Evolutionary conservation across 2,113 vertebrate species (phyloP).

Genomic region (Thunnus maccoyii): DNA sequence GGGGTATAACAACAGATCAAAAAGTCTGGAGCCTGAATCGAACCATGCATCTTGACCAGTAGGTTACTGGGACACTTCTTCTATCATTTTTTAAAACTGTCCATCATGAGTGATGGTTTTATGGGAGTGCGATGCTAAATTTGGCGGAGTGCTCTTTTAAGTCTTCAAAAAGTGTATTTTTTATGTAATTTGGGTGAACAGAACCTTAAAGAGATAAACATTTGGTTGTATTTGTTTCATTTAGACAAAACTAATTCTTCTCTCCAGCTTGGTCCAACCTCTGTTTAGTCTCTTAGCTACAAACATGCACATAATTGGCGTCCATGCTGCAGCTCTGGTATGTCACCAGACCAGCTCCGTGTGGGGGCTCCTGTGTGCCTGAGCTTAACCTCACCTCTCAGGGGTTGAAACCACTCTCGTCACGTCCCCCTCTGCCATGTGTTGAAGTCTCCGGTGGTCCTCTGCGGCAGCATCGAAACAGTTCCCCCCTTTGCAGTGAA

Average conservation of each 20-base stretch:
- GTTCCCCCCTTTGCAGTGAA: slow-evolving; percentile 36
- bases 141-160: no score
- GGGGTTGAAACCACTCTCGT: slow-evolving; percentile 12
- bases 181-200: background rate
- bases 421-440: slow-evolving; percentile 17
- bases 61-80: no score
- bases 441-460: slow-evolving; percentile 55
- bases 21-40: no score
- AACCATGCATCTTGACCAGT: no score
- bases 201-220: background rate
- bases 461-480: slow-evolving; percentile 4
- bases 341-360: slow-evolving; percentile 24
- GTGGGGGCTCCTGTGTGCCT: slow-evolving; percentile 27
- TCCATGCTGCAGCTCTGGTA: background rate
- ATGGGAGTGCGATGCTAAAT: no score
- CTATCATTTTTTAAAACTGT: no score
- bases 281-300: slow-evolving; percentile 20
- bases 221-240: background rate
- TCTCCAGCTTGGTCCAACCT: background rate
- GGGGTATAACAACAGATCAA: no score
- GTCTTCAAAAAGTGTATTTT: background rate
- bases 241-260: background rate
- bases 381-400: slow-evolving; percentile 45
- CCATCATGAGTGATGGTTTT: no score
- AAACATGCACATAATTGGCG: slow-evolving; percentile 3